Percentiles rank a stretch among this genome's conserved stretches.
Conservation (phyloP, 1,140 invertebrate species). For the Stenopsyche tienmushanensis region DNA sequence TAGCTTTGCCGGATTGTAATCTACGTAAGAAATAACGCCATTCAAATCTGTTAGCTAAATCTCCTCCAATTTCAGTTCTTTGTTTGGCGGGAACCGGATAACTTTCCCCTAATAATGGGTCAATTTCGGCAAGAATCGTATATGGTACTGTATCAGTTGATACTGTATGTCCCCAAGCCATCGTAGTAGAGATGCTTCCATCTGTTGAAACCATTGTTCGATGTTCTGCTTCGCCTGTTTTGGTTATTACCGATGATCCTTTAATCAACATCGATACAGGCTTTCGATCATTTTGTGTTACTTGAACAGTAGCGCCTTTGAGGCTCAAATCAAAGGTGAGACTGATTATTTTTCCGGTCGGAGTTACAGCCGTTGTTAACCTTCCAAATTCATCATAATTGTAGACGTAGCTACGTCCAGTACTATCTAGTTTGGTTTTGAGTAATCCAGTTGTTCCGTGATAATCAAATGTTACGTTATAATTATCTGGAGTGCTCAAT, state of each 20-base stretch:
- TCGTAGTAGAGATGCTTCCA: constrained; percentile 75
- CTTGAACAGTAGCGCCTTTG: constrained; percentile 83
- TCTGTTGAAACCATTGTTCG: constrained; percentile 78
- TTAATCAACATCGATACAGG: constrained; percentile 85
- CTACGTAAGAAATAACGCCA: constrained; percentile 88
- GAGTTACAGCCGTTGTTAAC: constrained; percentile 84
- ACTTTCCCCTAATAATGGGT: constrained; percentile 80
- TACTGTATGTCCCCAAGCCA: constrained; percentile 80
- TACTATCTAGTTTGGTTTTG: constrained; percentile 84
- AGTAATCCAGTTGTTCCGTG: constrained; percentile 85
- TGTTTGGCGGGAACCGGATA: constrained; percentile 90
- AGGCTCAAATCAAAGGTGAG: constrained; percentile 84
- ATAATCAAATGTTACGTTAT: constrained; percentile 91
- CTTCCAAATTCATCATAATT: constrained; percentile 94
- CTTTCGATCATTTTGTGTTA: constrained; percentile 78
- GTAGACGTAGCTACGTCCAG: constrained; percentile 90
- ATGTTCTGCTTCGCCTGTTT: constrained; percentile 77
- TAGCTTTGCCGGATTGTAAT: constrained; percentile 63
- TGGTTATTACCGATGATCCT: constrained; percentile 79
- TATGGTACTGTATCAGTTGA: constrained; percentile 86
- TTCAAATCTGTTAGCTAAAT: constrained; percentile 89
- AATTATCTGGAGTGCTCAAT: constrained; percentile 86
- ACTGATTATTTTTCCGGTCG: constrained; percentile 85
- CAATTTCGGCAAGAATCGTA: constrained; percentile 77
- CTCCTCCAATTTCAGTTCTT: constrained; percentile 82